A percentile compares a stretch with the other conserved stretches of the same genome.
Conservation (phyloP, 2,113 vertebrate genomes). For the Peromyscus californicus region DNA sequence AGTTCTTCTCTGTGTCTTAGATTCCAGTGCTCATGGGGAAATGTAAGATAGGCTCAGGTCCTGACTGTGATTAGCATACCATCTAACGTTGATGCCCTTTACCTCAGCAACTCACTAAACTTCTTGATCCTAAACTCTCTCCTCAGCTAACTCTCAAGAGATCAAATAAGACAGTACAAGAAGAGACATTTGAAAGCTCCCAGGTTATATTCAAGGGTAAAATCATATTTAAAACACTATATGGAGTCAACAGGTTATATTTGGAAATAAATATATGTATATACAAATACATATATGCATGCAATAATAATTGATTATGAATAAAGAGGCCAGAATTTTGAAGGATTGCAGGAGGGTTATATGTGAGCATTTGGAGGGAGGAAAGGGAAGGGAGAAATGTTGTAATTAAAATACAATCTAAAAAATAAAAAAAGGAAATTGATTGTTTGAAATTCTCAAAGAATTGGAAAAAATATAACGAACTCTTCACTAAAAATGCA, state of each 20-base stretch:
- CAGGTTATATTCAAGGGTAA: not conserved
- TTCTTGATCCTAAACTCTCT: not conserved
- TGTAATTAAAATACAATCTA: not conserved
- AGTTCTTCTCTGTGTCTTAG: not conserved
- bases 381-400: not conserved
- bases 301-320: not conserved
- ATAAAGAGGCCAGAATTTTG: not conserved
- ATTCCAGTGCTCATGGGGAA: not conserved
- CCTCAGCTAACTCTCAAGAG: not conserved
- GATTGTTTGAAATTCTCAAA: not conserved
- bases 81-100: not conserved
- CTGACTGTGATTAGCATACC: not conserved
- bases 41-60: not conserved
- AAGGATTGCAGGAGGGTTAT: not conserved
- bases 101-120: not conserved
- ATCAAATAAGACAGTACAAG: not conserved
- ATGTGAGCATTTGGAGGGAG: not conserved
- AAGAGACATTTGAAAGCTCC: not conserved
- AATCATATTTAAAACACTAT: not conserved
- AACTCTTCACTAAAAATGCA: not conserved
- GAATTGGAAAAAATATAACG: not conserved
- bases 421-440: not conserved
- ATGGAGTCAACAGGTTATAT: not conserved
- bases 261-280: not conserved
- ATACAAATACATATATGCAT: not conserved